phyloP scores from a whole-genome alignment of 2,113 vertebrate species.

The Larimichthys polyactis region DNA sequence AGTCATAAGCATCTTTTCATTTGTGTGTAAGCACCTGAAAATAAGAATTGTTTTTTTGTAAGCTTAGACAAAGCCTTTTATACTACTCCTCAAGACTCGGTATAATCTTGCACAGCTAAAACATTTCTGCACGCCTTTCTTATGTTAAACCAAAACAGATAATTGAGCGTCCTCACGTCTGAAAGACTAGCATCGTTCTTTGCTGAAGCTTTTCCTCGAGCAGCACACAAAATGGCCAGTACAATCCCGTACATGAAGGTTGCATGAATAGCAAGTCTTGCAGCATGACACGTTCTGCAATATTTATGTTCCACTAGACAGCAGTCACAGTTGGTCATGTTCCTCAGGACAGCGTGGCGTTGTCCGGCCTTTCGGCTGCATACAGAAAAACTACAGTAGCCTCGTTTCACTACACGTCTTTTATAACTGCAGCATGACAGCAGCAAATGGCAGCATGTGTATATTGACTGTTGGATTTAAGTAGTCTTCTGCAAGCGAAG shows the following conservation, averaged over 20 bases:
- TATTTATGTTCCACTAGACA: constrained; percentile 44
- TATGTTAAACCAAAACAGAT: not conserved
- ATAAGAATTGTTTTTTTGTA: no score
- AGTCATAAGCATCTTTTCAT: no score
- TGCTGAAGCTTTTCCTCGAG: not conserved
- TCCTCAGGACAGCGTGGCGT: constrained; percentile 28
- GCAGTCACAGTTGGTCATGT: constrained; percentile 22
- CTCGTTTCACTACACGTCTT: constrained; percentile 14
- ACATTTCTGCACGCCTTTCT: not conserved
- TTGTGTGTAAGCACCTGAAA: no score
- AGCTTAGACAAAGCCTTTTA: no score
- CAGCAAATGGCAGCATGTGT: constrained; percentile 30
- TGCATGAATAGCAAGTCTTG: constrained; percentile 18
- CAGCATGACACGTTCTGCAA: constrained; percentile 29
- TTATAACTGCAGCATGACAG: constrained; percentile 31
- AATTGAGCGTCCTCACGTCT: not conserved
- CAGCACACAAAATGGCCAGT: not conserved
- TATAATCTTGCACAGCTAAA: not conserved
- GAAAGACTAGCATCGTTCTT: not conserved
- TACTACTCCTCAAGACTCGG: not conserved
- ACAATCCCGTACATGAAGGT: constrained; percentile 11
- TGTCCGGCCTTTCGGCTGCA: constrained; percentile 28
- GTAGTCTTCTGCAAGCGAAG: constrained; percentile 14
- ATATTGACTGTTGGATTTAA: constrained; percentile 33
- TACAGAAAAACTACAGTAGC: constrained; percentile 28